Evolutionary conservation across 2,888 invertebrate species (phyloP), one percentile per base, ranked within the genome.

Genomic region (Nematopogon swammerdamellus): DNA sequence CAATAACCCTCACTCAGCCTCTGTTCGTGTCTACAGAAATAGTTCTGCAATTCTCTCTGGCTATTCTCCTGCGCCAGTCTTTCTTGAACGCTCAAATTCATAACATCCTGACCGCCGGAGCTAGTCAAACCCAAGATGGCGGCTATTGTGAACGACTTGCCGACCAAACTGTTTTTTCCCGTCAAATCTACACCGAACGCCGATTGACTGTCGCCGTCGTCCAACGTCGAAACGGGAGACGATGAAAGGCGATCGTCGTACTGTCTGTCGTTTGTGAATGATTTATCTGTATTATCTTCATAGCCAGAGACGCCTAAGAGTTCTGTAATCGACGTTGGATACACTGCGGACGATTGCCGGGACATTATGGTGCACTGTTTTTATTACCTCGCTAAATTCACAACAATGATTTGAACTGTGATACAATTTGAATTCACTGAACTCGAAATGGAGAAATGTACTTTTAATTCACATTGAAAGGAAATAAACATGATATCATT

Each of bases 61-160:
- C 36, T 14, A 4, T 10, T 10, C 25, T 67, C 70, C 61, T 71
- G 65, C n/a, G 72, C 72, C 54, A 77, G 51, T 49, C 76, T 59
- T 54, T 77, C 77, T 55, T 83, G 82, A 1, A 83, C 82, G 55
- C 82, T 82, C 48, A 84, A 57, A 51, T 83, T 83, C 67, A 84
- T 82, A 4, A 70, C 77, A 59, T 77, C 75, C 5, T 75, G 74
- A 4, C 76, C 76, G 19, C 18, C 44, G 0, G 65, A 57, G 45
- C 74, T 84, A 50, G 88, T 86, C 55, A 92, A 67, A 0, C 92
- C 93, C 58, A 94, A 83, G 60, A 93, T 92, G 54, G 92, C 92
- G 55, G 92, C 93, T 58, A 94, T 94, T 19, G 93, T 93, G 61
- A 94, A 94, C 5, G 91, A 91, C 62, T 89, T 89, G 44, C 86